Percentiles rank a stretch among this genome's conserved stretches.
Conservation (phyloP, 2,797 vertebrate genomes). For the Leptoclinus maculatus region DNA sequence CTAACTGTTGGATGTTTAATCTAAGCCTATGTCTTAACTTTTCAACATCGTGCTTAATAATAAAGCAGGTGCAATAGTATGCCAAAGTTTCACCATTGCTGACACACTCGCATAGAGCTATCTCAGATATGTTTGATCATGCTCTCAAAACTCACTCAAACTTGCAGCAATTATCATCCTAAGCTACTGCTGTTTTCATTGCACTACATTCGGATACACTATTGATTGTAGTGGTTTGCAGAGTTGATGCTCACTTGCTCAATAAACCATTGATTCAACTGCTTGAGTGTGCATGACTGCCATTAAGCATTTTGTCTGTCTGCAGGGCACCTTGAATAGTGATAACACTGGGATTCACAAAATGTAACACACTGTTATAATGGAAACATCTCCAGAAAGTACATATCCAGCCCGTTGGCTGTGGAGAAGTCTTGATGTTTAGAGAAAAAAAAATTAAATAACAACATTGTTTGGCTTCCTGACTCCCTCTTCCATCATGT, state of each 20-base stretch:
- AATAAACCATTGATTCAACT: slow-evolving; percentile 21
- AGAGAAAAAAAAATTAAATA: neutral
- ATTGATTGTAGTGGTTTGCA: neutral
- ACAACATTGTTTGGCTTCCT: neutral
- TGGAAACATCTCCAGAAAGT: slow-evolving; percentile 1
- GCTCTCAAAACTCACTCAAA: neutral
- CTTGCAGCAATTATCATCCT: neutral
- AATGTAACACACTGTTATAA: neutral
- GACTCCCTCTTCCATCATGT: neutral
- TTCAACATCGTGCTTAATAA: neutral
- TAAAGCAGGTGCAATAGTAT: neutral
- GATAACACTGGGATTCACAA: neutral
- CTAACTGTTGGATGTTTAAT: neutral
- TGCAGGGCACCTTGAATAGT: slow-evolving; percentile 3
- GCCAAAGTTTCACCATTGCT: neutral
- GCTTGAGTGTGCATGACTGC: slow-evolving; percentile 9
- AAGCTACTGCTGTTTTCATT: neutral
- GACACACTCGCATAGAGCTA: neutral
- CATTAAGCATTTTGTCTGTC: slow-evolving; percentile 20
- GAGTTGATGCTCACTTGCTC: slow-evolving; percentile 14
- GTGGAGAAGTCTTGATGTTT: neutral
- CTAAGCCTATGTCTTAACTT: neutral
- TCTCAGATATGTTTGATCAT: neutral
- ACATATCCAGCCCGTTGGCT: neutral
- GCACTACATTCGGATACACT: neutral